Percentiles rank a stretch among this genome's conserved stretches.
Conservation (phyloP, 2,888 invertebrate species). For the Trissoscelio sp. region DNA sequence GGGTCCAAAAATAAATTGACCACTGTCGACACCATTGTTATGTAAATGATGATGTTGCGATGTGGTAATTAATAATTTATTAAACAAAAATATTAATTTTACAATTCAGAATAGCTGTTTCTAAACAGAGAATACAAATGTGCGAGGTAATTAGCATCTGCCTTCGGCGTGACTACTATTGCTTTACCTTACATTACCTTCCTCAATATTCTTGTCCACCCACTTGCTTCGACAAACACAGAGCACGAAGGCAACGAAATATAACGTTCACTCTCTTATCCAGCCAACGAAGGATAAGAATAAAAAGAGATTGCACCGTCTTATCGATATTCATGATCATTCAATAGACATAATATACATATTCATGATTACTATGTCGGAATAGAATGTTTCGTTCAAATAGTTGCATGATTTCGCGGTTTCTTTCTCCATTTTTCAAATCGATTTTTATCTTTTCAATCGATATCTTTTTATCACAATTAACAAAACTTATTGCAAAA, state of each 20-base stretch:
- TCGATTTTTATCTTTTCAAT: constrained; percentile 9
- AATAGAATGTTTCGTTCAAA: constrained; percentile 49
- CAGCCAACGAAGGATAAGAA: constrained; percentile 55
- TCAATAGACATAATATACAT: constrained; percentile 49
- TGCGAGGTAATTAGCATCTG: constrained; percentile 71
- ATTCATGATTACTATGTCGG: constrained; percentile 49
- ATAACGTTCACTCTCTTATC: constrained; percentile 61
- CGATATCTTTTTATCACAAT: neutral
- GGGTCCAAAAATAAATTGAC: constrained; percentile 44
- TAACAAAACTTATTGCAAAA: neutral
- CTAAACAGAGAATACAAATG: constrained; percentile 37
- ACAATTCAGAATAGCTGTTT: constrained; percentile 39
- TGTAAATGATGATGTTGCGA: constrained; percentile 31
- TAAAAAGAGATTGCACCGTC: constrained; percentile 57
- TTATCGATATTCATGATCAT: constrained; percentile 62
- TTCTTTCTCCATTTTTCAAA: constrained; percentile 7
- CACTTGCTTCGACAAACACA: constrained; percentile 74
- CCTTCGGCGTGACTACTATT: constrained; percentile 70
- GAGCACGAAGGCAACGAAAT: constrained; percentile 63
- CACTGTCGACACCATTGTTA: constrained; percentile 47
- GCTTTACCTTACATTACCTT: constrained; percentile 68
- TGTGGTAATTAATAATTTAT: constrained; percentile 48
- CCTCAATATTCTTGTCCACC: constrained; percentile 75
- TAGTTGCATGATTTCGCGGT: constrained; percentile 44
- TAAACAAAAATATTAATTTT: constrained; percentile 50